Conservation (phyloP, 2,797 vertebrate genomes). For the Sebastes nivosus region DNA sequence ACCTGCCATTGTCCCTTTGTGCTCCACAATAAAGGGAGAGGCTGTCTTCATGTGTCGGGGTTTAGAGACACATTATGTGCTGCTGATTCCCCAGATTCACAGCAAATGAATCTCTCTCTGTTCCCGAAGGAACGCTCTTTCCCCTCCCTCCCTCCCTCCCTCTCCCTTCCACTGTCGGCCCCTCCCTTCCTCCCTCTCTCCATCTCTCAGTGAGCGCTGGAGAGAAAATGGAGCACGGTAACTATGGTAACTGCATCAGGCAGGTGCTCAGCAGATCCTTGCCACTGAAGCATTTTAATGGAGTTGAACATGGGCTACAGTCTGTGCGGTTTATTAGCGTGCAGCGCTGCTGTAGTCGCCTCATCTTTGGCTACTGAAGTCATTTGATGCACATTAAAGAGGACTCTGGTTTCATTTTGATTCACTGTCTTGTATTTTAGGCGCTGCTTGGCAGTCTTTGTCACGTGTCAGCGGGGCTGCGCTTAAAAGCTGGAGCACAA, state of each 20-base stretch:
- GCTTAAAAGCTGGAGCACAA: constrained; percentile 46
- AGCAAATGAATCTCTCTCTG: constrained; percentile 60
- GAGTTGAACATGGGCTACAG: neutral
- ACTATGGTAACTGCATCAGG: constrained; percentile 85
- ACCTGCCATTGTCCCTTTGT: constrained; percentile 61
- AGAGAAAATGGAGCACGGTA: constrained; percentile 82
- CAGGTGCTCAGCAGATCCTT: constrained; percentile 64
- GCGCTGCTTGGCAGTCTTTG: constrained; percentile 10
- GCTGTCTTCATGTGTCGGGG: constrained; percentile 44
- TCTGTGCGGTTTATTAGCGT: neutral
- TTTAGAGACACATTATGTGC: constrained; percentile 47
- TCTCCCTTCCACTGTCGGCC: constrained; percentile 11
- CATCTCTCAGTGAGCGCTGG: constrained; percentile 53
- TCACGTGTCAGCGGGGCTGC: constrained; percentile 31
- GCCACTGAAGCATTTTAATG: constrained; percentile 38
- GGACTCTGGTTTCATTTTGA: constrained; percentile 3
- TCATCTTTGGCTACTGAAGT: neutral
- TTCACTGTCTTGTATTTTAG: constrained; percentile 17
- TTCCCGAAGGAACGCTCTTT: constrained; percentile 52
- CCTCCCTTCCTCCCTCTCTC: constrained; percentile 51
- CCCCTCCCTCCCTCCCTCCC: constrained; percentile 9
- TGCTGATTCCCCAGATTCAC: constrained; percentile 61
- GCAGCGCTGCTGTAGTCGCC: no score
- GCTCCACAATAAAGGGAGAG: constrained; percentile 63
- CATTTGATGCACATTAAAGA: neutral